These are phyloP conservation scores for Ictidomys tridecemlineatus DNA, from an alignment of 2,113 vertebrate species.

Conservation along the genomic window DNA sequence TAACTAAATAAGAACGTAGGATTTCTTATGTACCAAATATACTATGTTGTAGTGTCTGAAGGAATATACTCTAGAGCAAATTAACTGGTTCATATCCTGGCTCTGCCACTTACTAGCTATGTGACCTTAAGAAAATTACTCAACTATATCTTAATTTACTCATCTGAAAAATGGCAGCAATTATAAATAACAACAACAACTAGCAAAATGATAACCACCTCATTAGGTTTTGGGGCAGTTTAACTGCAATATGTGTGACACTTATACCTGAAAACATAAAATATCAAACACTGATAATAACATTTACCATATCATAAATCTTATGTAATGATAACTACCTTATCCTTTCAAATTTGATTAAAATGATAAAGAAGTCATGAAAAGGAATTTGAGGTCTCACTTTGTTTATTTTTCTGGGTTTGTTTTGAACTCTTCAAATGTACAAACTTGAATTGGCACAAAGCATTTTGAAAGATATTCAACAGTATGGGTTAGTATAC, in stretches of 20 bases:
- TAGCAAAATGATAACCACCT: not conserved
- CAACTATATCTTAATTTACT: not conserved
- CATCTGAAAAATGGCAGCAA: conserved; percentile 5
- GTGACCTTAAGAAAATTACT: not conserved
- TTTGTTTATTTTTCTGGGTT: conserved; percentile 52
- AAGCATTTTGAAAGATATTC: conserved; percentile 11
- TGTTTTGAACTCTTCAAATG: conserved; percentile 37
- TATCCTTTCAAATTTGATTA: conserved; percentile 32
- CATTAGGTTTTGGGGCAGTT: not conserved
- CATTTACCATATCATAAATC: not conserved
- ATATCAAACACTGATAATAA: not conserved
- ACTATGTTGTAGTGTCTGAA: not conserved
- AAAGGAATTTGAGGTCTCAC: not conserved
- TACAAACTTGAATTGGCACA: not conserved
- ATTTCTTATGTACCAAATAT: not conserved
- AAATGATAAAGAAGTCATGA: conserved; percentile 36
- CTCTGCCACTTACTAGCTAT: not conserved
- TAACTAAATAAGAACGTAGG: not conserved
- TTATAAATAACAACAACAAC: not conserved
- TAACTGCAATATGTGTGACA: not conserved
- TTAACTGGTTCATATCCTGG: not conserved
- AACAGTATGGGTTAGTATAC: not conserved
- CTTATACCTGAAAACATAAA: not conserved
- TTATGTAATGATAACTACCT: not conserved
- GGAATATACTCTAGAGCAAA: not conserved